Base-by-base conservation (phyloP, 2,113 vertebrate genomes). In the Lampris incognitus region DNA sequence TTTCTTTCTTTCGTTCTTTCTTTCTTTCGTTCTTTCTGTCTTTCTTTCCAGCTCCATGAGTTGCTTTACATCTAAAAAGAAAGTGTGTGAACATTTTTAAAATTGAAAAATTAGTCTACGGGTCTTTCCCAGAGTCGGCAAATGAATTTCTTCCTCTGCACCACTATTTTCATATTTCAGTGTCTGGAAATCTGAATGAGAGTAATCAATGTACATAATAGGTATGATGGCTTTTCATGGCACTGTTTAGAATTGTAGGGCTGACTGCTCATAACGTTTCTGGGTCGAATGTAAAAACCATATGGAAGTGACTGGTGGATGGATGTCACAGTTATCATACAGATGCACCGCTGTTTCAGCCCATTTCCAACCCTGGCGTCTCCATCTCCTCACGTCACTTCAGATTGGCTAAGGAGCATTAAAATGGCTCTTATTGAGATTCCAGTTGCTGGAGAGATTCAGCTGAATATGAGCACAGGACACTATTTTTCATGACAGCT, bases 221-320 rank as follows among this genome's bases (percentile, higher is more conserved):
- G 44, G n/a, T 71, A 9, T 84, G 87, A 85, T 88, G 72, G 85
- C 49, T 88, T 89, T 87, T 65, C 81, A 82, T 59, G 75, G 78
- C 56, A 60, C 68, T 36, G 76, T 8, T 69, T 4, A 66, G 78
- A 66, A 48, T 1, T 37, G 64, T 74, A 66, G 4, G 76, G 76
- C 78, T 67, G 62, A 76, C 82, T 69, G 63, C 60, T 74, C 59
- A 74, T 67, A 72, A 59, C 57, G 0, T 56, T 49, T 60, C 65
- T 5, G 48, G 63, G 69, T 41, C 74, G 4, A 89, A 81, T 55
- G 49, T 62, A 77, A 87, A 89, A 88, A 52, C 24, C 91, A 90
- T 88, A 89, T 80, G 85, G 62, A 48, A 74, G 65, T n/a, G 76
- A 79, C 36, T 73, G 57, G 58, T n/a, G 64, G 69, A 41, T 48